A percentile compares a stretch with the other conserved stretches of the same genome.
These are phyloP conservation scores for Falcaria lacertinaria DNA, from an alignment of 2,888 invertebrate species.

Conservation along the genomic window DNA sequence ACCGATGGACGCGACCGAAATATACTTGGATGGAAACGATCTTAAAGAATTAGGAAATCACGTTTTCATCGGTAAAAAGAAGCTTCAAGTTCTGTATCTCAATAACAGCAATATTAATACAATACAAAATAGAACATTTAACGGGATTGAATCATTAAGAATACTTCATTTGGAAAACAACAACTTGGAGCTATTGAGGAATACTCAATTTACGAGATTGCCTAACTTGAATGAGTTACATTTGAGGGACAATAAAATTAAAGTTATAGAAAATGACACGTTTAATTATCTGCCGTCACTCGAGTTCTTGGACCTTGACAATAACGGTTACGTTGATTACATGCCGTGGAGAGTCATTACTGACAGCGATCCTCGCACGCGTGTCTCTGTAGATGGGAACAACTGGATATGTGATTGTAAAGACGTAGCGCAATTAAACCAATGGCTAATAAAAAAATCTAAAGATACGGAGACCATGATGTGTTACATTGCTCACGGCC, in stretches of 20 bases:
- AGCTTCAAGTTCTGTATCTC: conserved; percentile 87
- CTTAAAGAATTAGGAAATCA: conserved; percentile 89
- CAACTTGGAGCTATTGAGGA: conserved; percentile 83
- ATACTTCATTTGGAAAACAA: conserved; percentile 89
- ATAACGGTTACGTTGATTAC: conserved; percentile 88
- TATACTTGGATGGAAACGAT: conserved; percentile 90
- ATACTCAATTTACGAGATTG: conserved; percentile 88
- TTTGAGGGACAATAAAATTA: conserved; percentile 87
- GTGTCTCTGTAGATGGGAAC: conserved; percentile 87
- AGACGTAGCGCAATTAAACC: conserved; percentile 83
- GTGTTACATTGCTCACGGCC: conserved; percentile 80
- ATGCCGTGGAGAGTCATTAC: conserved; percentile 86
- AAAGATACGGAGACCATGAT: conserved; percentile 84
- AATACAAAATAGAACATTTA: conserved; percentile 90
- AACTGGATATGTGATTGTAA: conserved; percentile 92
- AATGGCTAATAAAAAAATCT: conserved; percentile 84
- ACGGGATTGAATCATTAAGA: conserved; percentile 86
- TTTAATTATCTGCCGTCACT: conserved; percentile 86
- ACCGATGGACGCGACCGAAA: conserved; percentile 94
- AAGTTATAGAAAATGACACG: conserved; percentile 86
- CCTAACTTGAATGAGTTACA: conserved; percentile 87
- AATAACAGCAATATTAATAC: conserved; percentile 88
- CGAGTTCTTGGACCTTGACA: conserved; percentile 86
- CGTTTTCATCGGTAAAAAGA: conserved; percentile 92
- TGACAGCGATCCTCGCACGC: conserved; percentile 83